Percentiles rank a stretch among this genome's conserved stretches.
phyloP scores from a whole-genome alignment of 2,113 vertebrate species.

The Piprites chloris region DNA sequence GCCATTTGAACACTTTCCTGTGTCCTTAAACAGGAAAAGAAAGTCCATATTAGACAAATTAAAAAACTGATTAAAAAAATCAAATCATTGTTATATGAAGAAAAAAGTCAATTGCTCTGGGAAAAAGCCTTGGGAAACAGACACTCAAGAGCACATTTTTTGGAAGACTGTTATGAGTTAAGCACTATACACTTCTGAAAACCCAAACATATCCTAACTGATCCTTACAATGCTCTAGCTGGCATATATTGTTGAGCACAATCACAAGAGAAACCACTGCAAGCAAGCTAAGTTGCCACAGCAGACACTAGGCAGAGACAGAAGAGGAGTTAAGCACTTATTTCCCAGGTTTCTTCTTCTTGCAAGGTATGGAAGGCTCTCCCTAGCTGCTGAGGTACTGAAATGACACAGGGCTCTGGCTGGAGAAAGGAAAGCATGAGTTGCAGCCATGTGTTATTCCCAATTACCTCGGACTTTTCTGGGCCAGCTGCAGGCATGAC shows the following conservation, averaged over 20 bases:
- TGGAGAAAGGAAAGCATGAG: background rate
- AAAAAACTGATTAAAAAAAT: background rate
- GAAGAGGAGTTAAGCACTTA: background rate
- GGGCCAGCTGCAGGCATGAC: constrained; percentile 2
- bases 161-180: background rate
- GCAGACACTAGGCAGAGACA: background rate
- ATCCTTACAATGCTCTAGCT: background rate
- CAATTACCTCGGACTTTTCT: background rate
- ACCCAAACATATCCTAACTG: background rate
- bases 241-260: rapidly evolving
- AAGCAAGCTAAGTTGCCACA: background rate
- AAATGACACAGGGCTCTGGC: background rate
- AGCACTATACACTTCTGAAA: background rate
- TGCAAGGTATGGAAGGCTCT: background rate
- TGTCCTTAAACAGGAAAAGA: background rate
- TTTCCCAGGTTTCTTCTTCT: background rate
- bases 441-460: background rate
- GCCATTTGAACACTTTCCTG: background rate
- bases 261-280: background rate
- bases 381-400: background rate
- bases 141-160: background rate
- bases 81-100: background rate
- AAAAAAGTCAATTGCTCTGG: background rate
- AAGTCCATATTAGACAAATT: background rate
- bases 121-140: background rate